Evolutionary conservation across 2,113 vertebrate genomes (phyloP).

Genomic region (Ameiurus melas): DNA sequence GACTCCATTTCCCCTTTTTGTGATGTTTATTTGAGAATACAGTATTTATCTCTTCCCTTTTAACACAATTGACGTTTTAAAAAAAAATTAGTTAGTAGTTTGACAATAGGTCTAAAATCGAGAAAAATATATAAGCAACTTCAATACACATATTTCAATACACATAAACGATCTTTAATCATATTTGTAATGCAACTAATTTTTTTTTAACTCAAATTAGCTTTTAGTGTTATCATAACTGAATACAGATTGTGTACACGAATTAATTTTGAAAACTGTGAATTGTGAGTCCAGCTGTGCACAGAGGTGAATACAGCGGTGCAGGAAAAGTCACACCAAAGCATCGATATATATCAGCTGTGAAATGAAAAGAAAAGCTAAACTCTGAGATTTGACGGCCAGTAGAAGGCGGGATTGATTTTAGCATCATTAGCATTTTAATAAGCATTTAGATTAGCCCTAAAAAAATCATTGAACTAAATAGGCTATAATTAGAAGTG

Average conservation of each 20-base stretch:
- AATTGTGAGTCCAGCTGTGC: not conserved
- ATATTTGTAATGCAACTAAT: no score
- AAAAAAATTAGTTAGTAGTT: not conserved
- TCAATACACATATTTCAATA: no score
- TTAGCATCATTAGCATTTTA: slow-evolving; percentile 38
- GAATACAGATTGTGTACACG: no score
- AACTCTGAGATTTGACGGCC: not conserved
- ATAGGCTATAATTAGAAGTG: slow-evolving; percentile 68
- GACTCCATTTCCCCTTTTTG: not conserved
- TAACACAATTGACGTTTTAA: no score
- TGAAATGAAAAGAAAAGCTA: not conserved
- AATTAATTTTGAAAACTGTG: not conserved
- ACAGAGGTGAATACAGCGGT: not conserved
- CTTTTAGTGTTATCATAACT: no score
- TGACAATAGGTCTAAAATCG: no score
- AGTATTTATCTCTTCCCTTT: not conserved
- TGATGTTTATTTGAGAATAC: not conserved
- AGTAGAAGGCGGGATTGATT: slow-evolving; percentile 50
- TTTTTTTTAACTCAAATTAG: no score
- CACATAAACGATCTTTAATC: no score
- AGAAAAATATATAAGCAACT: no score
- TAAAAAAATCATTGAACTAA: slow-evolving; percentile 9
- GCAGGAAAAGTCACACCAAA: not conserved
- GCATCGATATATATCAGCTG: not conserved
- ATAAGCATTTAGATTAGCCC: slow-evolving; percentile 44